Evolutionary conservation across 2,888 invertebrate species (phyloP).

Genomic region (Andrena trimmerana): DNA sequence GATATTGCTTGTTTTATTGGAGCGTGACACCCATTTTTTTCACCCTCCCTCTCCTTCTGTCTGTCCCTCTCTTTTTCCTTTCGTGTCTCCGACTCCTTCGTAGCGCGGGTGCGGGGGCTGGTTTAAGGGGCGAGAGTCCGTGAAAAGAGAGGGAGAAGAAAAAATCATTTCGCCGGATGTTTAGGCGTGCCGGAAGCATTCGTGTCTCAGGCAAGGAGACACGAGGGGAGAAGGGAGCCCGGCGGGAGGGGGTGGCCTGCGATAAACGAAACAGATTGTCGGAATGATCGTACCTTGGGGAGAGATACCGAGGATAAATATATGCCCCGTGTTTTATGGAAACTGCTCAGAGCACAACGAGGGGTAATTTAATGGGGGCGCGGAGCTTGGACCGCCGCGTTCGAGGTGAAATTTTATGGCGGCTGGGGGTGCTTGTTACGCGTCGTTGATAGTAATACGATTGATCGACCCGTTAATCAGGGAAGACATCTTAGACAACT

Average conservation of each 20-base stretch:
- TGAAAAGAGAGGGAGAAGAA: conserved; percentile 22
- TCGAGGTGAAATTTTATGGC: conserved; percentile 49
- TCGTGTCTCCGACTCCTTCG: not conserved
- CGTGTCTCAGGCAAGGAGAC: conserved; percentile 17
- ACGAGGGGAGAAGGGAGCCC: conserved; percentile 35
- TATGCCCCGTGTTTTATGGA: conserved; percentile 68
- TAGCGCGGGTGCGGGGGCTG: not conserved
- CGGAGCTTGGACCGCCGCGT: conserved; percentile 26
- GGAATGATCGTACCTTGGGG: conserved; percentile 59
- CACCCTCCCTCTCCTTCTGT: conserved; percentile 23
- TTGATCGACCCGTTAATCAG: conserved; percentile 24
- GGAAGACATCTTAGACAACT: not conserved
- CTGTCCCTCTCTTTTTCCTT: conserved; percentile 6
- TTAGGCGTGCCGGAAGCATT: conserved; percentile 62
- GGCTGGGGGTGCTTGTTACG: conserved; percentile 4
- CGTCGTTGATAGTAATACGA: conserved; percentile 16
- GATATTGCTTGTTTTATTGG: conserved; percentile 85
- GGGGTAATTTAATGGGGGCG: conserved; percentile 60
- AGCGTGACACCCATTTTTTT: conserved; percentile 83
- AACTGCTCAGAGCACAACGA: conserved; percentile 47
- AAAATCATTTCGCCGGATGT: conserved; percentile 70
- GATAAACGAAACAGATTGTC: conserved; percentile 73
- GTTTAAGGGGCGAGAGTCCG: conserved; percentile 46
- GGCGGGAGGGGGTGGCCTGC: conserved; percentile 24
- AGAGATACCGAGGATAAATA: conserved; percentile 59